Base-by-base conservation (phyloP, 2,888 invertebrate species). In the Cheilosia scutellata region DNA sequence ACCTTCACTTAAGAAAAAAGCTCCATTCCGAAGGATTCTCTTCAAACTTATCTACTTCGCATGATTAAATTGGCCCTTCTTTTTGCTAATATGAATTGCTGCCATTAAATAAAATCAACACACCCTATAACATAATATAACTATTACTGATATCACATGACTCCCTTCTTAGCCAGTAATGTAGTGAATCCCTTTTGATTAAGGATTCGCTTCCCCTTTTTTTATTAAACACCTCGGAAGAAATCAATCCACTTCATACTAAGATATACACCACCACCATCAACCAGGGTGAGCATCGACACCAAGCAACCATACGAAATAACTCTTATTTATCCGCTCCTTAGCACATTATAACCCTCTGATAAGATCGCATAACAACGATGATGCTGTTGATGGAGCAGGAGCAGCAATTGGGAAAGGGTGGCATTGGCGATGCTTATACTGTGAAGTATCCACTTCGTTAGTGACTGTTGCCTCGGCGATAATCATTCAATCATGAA, bases 401-500 rank as follows among this genome's bases (percentile, higher is more conserved):
- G 16, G 16, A 16, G 44, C 11, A 13, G 47, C 47, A 27, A 6
- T 2, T 63, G 49, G 16, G 62, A 37, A 58, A 76, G 62, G 62
- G 40, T 42, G 44, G 70, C 33, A 62, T 51, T 13, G 11, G 20
- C 33, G 9, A n/a, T 13, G 20, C 53, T 27, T 31, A 1, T 20
- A 20, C 20, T 20, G 58, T 11, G 5, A n/a, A 16, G 16, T 57
- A 57, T 31, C 49, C 47, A 13, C 27, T 33, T 16, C 20, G 20
- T 29, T 29, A 60, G 68, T 20, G 44, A 70, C 68, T 62, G 74
- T 79, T 70, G 70, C 74, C 70, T 42, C 47, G 49, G 58, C 75
- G 80, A 80, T 84, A 84, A 84, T 84, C 84, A 84, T 84, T 84
- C 80, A 84, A 84, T 84, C 84, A 84, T 84, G 84, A 70, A 84